Percentiles rank a stretch among this genome's conserved stretches.
phyloP scores from a whole-genome alignment of 2,888 invertebrate genomes.

The Bugulina stolonifera region DNA sequence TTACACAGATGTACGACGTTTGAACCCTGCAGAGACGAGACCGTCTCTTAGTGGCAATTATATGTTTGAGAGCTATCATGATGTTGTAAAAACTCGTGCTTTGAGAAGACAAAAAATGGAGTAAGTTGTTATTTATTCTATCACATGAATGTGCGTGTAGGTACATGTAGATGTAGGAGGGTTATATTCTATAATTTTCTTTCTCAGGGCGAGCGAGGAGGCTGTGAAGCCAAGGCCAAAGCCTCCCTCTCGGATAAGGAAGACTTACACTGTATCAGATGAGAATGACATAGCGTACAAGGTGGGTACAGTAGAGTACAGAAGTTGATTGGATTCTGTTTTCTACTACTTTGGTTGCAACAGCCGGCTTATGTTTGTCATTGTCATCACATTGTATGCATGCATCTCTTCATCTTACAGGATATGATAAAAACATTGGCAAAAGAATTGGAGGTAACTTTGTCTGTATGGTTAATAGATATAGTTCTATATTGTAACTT shows the following conservation, averaged over 20 bases:
- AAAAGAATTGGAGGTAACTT: no score
- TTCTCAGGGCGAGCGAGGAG: neutral
- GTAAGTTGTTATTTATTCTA: constrained; percentile 24
- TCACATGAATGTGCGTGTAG: no score
- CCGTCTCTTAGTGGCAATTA: constrained; percentile 41
- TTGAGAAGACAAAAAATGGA: constrained; percentile 35
- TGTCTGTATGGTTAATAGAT: no score
- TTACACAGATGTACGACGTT: constrained; percentile 37
- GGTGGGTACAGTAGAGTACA: no score
- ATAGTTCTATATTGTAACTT: no score
- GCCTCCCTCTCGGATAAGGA: neutral
- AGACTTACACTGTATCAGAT: constrained; percentile 33
- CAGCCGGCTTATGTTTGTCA: no score
- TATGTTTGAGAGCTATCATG: constrained; percentile 48
- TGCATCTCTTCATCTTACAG: no score
- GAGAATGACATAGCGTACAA: constrained; percentile 38
- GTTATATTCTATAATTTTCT: no score
- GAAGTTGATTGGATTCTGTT: no score
- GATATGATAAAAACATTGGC: neutral
- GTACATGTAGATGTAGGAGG: no score
- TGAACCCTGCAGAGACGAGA: constrained; percentile 34
- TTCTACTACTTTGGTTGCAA: no score
- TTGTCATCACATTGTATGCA: no score
- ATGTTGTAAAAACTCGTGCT: constrained; percentile 38
- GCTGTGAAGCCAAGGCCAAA: neutral